Conservation (phyloP, 2,113 vertebrate species). For the Rhinoptilus africanus region DNA sequence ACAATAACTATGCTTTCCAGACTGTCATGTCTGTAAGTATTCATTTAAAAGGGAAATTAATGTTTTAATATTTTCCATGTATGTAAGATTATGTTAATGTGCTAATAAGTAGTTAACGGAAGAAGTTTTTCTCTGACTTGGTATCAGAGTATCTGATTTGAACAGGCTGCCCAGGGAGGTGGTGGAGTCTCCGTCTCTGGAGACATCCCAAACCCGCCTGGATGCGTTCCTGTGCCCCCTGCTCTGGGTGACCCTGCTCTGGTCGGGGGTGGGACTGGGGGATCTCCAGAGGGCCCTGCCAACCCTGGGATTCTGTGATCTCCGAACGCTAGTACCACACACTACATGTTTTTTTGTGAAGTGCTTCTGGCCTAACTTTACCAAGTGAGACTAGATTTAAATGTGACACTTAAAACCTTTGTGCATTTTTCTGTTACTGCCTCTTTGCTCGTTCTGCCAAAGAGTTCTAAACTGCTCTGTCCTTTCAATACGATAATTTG, state of each 20-base stretch:
- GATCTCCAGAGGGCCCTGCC: too few relatives aligned
- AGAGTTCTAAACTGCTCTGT: background rate
- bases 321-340: background rate
- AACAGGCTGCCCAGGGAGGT: too few relatives aligned
- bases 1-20: conserved; percentile 90
- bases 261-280: too few relatives aligned
- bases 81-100: background rate
- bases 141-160: background rate
- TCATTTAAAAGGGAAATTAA: background rate
- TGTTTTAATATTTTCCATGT: background rate
- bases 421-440: background rate
- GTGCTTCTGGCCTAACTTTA: background rate
- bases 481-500: background rate
- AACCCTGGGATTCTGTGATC: too few relatives aligned
- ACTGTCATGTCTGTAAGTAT: conserved; percentile 86
- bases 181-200: too few relatives aligned
- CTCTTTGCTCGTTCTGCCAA: background rate
- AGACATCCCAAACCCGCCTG: too few relatives aligned
- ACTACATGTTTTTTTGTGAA: background rate
- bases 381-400: background rate
- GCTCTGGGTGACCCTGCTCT: too few relatives aligned
- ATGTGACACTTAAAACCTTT: background rate
- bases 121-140: background rate
- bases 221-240: too few relatives aligned
- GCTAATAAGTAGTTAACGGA: background rate